Conservation (phyloP, 2,888 invertebrate species). For the Hirtodrosophila histrioides region DNA sequence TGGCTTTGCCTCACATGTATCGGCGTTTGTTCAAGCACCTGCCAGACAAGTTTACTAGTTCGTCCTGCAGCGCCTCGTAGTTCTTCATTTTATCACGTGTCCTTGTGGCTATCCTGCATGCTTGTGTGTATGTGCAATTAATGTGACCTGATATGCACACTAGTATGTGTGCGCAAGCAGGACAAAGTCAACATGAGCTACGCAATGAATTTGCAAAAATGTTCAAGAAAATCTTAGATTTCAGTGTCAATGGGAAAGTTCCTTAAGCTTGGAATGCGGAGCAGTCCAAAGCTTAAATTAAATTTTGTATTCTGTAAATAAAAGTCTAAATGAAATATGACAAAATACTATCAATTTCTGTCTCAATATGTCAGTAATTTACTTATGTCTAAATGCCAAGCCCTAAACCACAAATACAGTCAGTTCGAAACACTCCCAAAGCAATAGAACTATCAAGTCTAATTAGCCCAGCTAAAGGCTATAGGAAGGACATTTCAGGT, state of each 20-base stretch:
- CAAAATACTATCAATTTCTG: no score
- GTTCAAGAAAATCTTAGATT: background rate
- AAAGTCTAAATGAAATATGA: no score
- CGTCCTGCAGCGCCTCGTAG: slow-evolving; percentile 26
- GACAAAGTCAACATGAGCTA: slow-evolving; percentile 19
- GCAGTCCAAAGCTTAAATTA: no score
- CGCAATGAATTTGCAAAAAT: slow-evolving; percentile 8
- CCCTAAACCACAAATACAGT: slow-evolving; percentile 9
- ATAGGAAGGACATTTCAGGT: slow-evolving; percentile 10
- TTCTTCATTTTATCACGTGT: slow-evolving; percentile 26
- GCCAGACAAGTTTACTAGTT: slow-evolving; percentile 39
- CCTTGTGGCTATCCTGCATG: slow-evolving; percentile 23
- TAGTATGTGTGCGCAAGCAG: slow-evolving; percentile 10
- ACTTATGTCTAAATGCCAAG: slow-evolving; percentile 6
- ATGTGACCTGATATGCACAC: slow-evolving; percentile 39
- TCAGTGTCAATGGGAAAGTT: slow-evolving; percentile 38
- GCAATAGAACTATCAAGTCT: slow-evolving; percentile 27
- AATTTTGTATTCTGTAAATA: no score
- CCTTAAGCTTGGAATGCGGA: no score
- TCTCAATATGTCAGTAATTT: no score
- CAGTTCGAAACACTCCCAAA: slow-evolving; percentile 15
- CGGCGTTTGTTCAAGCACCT: slow-evolving; percentile 54
- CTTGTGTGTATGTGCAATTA: slow-evolving; percentile 37
- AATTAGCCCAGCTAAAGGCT: slow-evolving; percentile 31
- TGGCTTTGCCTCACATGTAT: slow-evolving; percentile 27